Percentiles rank a stretch among this genome's conserved stretches.
phyloP scores from a whole-genome alignment of 1,140 invertebrate species.

The Hyposmocoma kahamanoa region DNA sequence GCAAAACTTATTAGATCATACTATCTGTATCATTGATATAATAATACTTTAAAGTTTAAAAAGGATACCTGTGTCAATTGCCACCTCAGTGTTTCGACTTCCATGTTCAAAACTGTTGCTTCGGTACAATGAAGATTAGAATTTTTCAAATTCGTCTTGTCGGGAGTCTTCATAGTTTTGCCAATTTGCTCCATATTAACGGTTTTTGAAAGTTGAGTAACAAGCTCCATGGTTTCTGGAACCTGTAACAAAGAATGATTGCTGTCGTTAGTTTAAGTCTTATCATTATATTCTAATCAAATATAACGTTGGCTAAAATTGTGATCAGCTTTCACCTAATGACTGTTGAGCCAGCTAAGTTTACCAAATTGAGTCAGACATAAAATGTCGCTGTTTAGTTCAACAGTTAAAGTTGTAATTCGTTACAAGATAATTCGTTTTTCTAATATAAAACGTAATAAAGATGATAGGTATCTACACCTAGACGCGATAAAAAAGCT shows the following conservation, averaged over 20 bases:
- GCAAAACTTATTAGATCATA: not conserved
- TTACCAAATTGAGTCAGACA: too few species aligned
- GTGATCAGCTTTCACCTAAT: too few species aligned
- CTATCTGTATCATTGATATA: not conserved
- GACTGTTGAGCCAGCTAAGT: too few species aligned
- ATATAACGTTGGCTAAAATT: too few species aligned
- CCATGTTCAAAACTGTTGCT: constrained; percentile 80
- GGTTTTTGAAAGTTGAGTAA: constrained; percentile 51
- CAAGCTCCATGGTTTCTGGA: constrained; percentile 54
- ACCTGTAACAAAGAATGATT: constrained; percentile 41
- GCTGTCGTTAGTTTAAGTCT: constrained; percentile 9
- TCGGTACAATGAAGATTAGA: constrained; percentile 59
- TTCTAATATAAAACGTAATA: too few species aligned
- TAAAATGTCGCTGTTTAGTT: too few species aligned
- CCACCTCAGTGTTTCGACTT: constrained; percentile 86
- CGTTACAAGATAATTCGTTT: too few species aligned
- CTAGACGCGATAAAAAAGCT: too few species aligned
- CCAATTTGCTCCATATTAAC: constrained; percentile 34
- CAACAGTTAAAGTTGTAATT: too few species aligned
- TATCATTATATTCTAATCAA: constrained; percentile 32
- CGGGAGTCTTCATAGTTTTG: constrained; percentile 37
- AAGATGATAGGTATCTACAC: too few species aligned
- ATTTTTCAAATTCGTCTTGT: constrained; percentile 27
- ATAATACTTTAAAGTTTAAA: constrained; percentile 2
- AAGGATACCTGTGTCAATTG: constrained; percentile 83